phyloP scores from a whole-genome alignment of 2,113 vertebrate genomes.

The Poeciliopsis occidentalis region DNA sequence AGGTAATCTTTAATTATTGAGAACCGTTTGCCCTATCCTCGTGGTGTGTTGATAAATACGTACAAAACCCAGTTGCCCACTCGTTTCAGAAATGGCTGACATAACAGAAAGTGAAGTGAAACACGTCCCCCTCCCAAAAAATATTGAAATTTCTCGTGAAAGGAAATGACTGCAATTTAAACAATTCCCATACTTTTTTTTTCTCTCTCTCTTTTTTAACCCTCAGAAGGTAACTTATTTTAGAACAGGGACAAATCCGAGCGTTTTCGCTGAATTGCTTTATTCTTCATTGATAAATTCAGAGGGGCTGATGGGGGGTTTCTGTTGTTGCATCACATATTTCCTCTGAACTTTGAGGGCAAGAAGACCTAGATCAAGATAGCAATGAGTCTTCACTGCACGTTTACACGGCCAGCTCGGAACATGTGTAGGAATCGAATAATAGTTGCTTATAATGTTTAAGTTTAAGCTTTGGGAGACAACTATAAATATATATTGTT shows the following conservation, averaged over 20 bases:
- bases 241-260: constrained; percentile 3
- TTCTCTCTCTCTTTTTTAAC: neutral
- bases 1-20: neutral
- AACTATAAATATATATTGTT: neutral
- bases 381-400: neutral
- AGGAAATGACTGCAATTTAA: neutral
- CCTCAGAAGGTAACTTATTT: neutral
- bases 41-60: neutral
- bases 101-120: neutral
- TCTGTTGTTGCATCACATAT: constrained; percentile 65
- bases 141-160: neutral
- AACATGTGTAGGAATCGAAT: neutral
- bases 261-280: constrained; percentile 37
- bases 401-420: neutral
- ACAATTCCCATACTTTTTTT: neutral
- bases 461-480: neutral
- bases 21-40: too few species aligned
- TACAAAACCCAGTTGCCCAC: neutral
- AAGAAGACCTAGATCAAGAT: constrained; percentile 4
- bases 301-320: constrained; percentile 56
- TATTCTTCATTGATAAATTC: constrained; percentile 56
- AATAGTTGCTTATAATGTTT: neutral
- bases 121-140: neutral
- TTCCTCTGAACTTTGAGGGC: constrained; percentile 38
- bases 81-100: neutral